Evolutionary conservation across 2,113 vertebrate species (phyloP), one percentile per base, ranked within the genome.

Genomic region (Macquaria australasica): DNA sequence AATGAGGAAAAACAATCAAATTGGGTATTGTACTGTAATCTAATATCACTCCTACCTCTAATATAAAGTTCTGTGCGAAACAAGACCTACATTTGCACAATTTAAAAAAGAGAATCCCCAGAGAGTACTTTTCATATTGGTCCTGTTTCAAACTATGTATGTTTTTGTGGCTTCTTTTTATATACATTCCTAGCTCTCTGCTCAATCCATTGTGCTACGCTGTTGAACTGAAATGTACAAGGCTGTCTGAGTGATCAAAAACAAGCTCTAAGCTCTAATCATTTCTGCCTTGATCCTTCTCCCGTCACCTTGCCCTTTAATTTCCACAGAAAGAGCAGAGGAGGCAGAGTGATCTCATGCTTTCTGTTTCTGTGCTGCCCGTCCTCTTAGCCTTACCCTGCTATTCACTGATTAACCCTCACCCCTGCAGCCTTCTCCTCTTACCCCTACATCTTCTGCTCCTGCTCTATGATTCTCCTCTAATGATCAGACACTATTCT

Each of bases 391-490:
- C 45, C 53, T 85, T 2, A 66, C 39, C 73, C 71, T 77, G 73
- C 48, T 20, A 51, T 70, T 83, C 73, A 31, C 73, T 74, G 51
- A 83, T 84, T 82, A 87, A 82, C 88, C 86, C 53, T 77, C 51
- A 59, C 56, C 62, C 56, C 76, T 10, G 9, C 59, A 63, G 77
- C 55, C 81, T 21, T 58, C 72, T 53, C 41, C 50, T 59, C 56
- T 43, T 77, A 62, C 45, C 39, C 59, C 21, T 69, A 12, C 16
- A 8, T 60, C 73, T 1, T 0, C 66, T 3, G 16, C 48, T 1
- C 0, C 66, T 3, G 16, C 48, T 48, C 25, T 11, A 20, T 23
- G 59, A 55, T 39, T 75, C 63, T 55, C 39, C 56, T 63, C n/a
- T 63, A 37, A 56, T 43, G 50, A 78, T 78, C 66, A 80, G 21